Base-by-base conservation (phyloP, 2,888 invertebrate species). In the Gortyna flavago region DNA sequence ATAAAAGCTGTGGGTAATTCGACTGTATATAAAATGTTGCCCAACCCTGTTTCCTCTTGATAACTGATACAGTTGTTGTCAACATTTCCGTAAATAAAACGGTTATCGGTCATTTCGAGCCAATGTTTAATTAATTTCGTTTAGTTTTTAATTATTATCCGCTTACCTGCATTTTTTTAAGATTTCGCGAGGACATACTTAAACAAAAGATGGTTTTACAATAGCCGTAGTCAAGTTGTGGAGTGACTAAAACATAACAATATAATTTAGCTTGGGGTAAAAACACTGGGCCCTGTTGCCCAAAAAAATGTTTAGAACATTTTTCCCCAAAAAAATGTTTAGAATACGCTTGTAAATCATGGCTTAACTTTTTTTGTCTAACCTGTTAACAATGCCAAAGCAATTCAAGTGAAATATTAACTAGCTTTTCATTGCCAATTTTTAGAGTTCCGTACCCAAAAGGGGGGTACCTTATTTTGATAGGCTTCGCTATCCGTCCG, bases 31-130 rank as follows among this genome's bases (percentile, higher is more conserved):
- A 65, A 48, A 65, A 69, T 35, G 32, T 51, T 44, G 8, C 21
- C 11, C 25, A 67, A 13, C 41, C 41, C 29, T 35, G 16, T 51
- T 35, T 57, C 48, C 32, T 35, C 65, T 69, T 80, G 75, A 61
- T 18, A 75, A 41, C 54, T 54, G 75, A 75, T 70, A 80, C 35
- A 29, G 29, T 66, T 38, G 44, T 8, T 13, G 13, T 9, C 29
- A 68, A 51, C 29, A 51, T 51, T 59, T 54, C 13, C 21, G 5
- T 16, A 25, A 67, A 21, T 35, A 21, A 57, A 41, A 64, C n/a
- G 29, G 13, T 0, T 41, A n/a, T 11, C 38, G 29, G 41, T 29
- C 0, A 41, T 65, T 76, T 62, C 1, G 6, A 66, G 48, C 0
- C 21, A 38, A n/a, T 67, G 21, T 62, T 67, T 25, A 18, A 25